Percentiles rank a stretch among this genome's conserved stretches.
Conservation (phyloP, 2,888 invertebrate genomes). For the Nemoura dubitans region DNA sequence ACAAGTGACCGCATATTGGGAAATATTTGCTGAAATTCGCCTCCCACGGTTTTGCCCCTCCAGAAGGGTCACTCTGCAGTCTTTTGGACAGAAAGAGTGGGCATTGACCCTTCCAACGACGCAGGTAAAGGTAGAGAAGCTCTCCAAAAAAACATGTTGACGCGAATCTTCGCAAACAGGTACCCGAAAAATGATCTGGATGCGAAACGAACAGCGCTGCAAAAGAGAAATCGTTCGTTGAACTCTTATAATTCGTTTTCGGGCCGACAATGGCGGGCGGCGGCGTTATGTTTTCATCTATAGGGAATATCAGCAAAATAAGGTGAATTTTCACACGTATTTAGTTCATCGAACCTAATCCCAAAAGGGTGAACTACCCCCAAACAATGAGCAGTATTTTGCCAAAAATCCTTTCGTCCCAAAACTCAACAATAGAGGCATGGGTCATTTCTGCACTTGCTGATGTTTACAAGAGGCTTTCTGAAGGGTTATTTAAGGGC, state of each 20-base stretch:
- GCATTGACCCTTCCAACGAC: slow-evolving; percentile 23
- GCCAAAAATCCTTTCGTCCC: slow-evolving; percentile 34
- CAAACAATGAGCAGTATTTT: slow-evolving; percentile 28
- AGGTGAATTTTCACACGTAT: slow-evolving; percentile 25
- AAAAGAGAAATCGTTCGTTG: slow-evolving; percentile 24
- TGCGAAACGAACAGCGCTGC: neutral
- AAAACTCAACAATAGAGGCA: neutral
- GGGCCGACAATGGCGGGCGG: neutral
- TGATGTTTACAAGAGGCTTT: slow-evolving; percentile 37
- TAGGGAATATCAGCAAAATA: neutral
- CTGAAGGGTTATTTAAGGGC: slow-evolving; percentile 40
- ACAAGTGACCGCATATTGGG: slow-evolving; percentile 30
- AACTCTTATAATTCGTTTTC: slow-evolving; percentile 1
- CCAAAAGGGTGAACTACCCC: slow-evolving; percentile 39
- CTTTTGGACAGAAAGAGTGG: slow-evolving; percentile 16
- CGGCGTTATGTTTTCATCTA: neutral
- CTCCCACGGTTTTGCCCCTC: slow-evolving; percentile 28
- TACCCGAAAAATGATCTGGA: neutral
- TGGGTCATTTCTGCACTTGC: slow-evolving; percentile 39
- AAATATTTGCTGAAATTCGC: neutral
- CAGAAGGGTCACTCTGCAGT: neutral
- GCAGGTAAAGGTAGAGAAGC: slow-evolving; percentile 28
- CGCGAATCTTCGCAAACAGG: slow-evolving; percentile 16
- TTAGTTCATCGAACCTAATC: slow-evolving; percentile 29
- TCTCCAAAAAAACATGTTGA: slow-evolving; percentile 34